These are phyloP conservation scores for Gymnobelideus leadbeateri DNA, from an alignment of 2,113 vertebrate species.

Conservation along the genomic window DNA sequence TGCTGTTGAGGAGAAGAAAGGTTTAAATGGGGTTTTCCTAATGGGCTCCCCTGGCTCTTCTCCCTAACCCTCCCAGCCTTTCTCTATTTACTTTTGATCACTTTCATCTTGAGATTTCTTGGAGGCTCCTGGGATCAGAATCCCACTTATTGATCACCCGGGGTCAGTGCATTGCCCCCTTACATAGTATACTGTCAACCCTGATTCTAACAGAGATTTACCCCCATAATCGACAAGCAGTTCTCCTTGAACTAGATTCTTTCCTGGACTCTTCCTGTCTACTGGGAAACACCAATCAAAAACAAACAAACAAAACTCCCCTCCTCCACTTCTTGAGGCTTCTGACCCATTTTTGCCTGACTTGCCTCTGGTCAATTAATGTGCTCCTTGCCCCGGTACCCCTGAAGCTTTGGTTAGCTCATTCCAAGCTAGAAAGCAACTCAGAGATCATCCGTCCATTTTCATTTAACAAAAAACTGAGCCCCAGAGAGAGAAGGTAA, in stretches of 20 bases:
- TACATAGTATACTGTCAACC: fast-evolving
- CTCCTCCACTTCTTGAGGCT: not conserved
- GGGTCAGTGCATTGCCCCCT: fast-evolving
- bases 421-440: not conserved
- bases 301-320: not conserved
- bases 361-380: not conserved
- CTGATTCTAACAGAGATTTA: not conserved
- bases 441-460: not conserved
- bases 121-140: not conserved
- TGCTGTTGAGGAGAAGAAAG: too few species aligned
- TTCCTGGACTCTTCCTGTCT: not conserved
- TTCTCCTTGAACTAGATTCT: not conserved
- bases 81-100: not conserved
- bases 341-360: not conserved
- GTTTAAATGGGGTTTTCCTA: too few species aligned
- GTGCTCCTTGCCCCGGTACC: not conserved
- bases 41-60: not conserved
- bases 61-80: not conserved
- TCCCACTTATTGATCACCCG: not conserved
- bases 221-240: not conserved
- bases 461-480: not conserved
- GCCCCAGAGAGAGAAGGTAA: not conserved
- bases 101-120: not conserved
- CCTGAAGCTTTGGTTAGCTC: not conserved
- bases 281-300: not conserved